phyloP scores from a whole-genome alignment of 2,797 vertebrate genomes.

The Brachymystax lenok region DNA sequence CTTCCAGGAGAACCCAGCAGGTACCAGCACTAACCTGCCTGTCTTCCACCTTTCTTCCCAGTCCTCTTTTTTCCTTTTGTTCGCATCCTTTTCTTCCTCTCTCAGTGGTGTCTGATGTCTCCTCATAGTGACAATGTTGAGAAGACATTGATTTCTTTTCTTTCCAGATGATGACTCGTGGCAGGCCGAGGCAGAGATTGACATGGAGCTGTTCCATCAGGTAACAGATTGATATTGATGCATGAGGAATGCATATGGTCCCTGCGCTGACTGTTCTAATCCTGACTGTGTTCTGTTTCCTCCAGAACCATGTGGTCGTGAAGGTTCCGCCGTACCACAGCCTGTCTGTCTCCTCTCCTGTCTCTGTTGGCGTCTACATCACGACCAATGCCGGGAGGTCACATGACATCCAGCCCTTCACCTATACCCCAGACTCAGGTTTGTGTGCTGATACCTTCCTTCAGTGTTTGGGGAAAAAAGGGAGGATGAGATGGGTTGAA shows the following conservation, averaged over 20 bases:
- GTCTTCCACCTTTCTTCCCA: not conserved
- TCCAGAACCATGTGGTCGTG: constrained; percentile 96
- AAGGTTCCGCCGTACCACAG: constrained; percentile 95
- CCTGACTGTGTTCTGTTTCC: not conserved
- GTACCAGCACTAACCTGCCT: constrained; percentile 57
- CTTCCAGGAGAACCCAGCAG: constrained; percentile 94
- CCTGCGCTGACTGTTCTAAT: not conserved
- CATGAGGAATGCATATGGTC: not conserved
- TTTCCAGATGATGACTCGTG: constrained; percentile 91
- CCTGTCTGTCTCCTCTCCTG: constrained; percentile 86
- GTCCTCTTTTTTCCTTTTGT: too few relatives aligned
- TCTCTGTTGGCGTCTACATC: constrained; percentile 92
- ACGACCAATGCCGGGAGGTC: constrained; percentile 96
- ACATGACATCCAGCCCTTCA: constrained; percentile 93
- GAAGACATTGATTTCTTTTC: not conserved
- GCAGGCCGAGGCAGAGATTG: constrained; percentile 98
- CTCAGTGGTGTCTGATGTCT: not conserved
- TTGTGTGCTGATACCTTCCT: constrained; percentile 38
- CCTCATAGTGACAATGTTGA: not conserved
- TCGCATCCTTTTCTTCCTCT: not conserved
- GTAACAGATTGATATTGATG: constrained; percentile 65
- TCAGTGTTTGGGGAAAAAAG: too few relatives aligned
- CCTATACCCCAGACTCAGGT: constrained; percentile 94
- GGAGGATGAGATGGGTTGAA: not conserved
- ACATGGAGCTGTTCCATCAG: constrained; percentile 99